Evolutionary conservation across 2,797 vertebrate genomes (phyloP).

Genomic region (Poeciliopsis gracilis): DNA sequence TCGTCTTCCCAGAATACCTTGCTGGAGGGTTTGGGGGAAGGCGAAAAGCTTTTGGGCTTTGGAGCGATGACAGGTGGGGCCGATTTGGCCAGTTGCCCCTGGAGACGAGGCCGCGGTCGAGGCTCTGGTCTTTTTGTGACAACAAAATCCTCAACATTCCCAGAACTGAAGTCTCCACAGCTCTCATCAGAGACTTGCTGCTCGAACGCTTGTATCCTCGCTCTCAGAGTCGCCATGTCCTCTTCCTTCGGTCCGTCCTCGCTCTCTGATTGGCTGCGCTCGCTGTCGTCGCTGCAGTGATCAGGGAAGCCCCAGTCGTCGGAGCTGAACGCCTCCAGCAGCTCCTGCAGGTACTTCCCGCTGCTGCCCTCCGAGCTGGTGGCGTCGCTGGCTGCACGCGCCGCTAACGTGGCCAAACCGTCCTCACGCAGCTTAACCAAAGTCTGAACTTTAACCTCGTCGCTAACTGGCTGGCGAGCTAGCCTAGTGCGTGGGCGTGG

Average conservation of each 20-base stretch:
- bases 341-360: constrained; percentile 79
- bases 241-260: constrained; percentile 56
- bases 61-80: constrained; percentile 63
- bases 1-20: constrained; percentile 81
- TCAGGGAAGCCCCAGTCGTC: constrained; percentile 72
- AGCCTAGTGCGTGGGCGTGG: constrained; percentile 89
- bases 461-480: constrained; percentile 75
- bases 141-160: not conserved
- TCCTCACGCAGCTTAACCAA: constrained; percentile 81
- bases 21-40: constrained; percentile 80
- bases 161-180: constrained; percentile 35
- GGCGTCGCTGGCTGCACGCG: not conserved
- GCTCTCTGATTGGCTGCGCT: constrained; percentile 59
- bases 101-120: constrained; percentile 82
- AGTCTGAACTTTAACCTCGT: constrained; percentile 82
- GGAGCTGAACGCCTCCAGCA: constrained; percentile 77
- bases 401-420: constrained; percentile 60
- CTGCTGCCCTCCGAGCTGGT: constrained; percentile 31
- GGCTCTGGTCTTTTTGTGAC: constrained; percentile 84
- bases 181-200: constrained; percentile 67
- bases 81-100: constrained; percentile 74
- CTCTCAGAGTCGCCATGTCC: constrained; percentile 77
- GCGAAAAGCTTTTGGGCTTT: constrained; percentile 69
- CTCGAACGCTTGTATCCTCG: constrained; percentile 89
- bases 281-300: constrained; percentile 40